phyloP scores from a whole-genome alignment of 2,797 vertebrate species.

The Galagoides demidoff region DNA sequence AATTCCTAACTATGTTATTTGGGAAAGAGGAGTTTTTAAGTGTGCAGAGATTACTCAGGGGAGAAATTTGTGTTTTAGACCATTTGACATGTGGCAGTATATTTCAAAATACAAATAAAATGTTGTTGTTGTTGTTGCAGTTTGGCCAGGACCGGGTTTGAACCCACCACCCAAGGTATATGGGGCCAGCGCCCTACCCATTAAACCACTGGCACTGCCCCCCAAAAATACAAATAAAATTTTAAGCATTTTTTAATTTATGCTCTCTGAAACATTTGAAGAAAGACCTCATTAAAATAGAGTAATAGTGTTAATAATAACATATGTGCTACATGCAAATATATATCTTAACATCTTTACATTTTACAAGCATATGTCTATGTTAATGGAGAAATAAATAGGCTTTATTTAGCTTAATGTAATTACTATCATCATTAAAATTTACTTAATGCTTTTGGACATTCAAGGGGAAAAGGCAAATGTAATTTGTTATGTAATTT shows the following conservation, averaged over 20 bases:
- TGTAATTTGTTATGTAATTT: not conserved
- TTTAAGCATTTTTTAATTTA: not conserved
- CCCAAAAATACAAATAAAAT: conserved; percentile 29
- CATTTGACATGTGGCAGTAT: not conserved
- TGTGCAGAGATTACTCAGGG: conserved; percentile 19
- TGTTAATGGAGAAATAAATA: not conserved
- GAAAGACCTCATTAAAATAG: not conserved
- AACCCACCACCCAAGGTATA: too few species aligned
- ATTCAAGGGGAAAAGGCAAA: not conserved
- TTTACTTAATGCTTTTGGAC: not conserved
- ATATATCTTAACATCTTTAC: not conserved
- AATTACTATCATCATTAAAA: not conserved
- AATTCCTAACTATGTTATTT: not conserved
- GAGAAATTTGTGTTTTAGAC: not conserved
- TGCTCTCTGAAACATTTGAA: not conserved
- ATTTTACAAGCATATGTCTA: not conserved
- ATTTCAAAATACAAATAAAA: conserved; percentile 46
- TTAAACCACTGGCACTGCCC: too few species aligned
- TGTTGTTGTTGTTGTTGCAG: too few species aligned
- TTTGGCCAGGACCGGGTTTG: too few species aligned
- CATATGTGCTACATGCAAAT: not conserved
- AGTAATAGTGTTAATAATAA: not conserved
- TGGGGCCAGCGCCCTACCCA: too few species aligned
- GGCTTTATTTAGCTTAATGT: not conserved
- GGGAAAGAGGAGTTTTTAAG: not conserved